Evolutionary conservation across 2,797 vertebrate genomes (phyloP).

Genomic region (Loriculus beryllinus): DNA sequence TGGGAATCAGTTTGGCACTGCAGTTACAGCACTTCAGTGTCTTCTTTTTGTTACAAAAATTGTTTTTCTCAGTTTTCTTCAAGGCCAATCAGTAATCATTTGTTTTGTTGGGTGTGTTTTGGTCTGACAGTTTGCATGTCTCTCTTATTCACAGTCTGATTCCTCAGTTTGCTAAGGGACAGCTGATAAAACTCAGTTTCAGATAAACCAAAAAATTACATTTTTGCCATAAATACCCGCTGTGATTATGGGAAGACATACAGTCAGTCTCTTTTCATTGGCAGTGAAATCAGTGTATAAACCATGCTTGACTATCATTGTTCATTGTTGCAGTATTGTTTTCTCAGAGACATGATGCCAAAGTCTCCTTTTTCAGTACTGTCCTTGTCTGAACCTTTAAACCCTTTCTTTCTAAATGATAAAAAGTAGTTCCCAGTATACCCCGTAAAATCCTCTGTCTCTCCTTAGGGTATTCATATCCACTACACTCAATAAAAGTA

Average conservation of each 20-base stretch:
- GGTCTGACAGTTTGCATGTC: background rate
- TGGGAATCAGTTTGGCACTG: constrained; percentile 20
- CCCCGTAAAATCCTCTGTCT: background rate
- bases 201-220: constrained; percentile 59
- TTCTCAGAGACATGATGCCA: constrained; percentile 43
- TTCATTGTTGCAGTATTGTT: constrained; percentile 51
- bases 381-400: constrained; percentile 66
- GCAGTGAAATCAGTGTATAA: constrained; percentile 58
- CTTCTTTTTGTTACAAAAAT: constrained; percentile 44
- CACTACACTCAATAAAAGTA: background rate
- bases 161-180: constrained; percentile 56
- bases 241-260: constrained; percentile 42
- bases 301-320: constrained; percentile 30
- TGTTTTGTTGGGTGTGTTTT: constrained; percentile 12
- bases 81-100: constrained; percentile 50
- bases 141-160: constrained; percentile 36
- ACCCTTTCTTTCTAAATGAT: constrained; percentile 18
- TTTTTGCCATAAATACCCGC: constrained; percentile 57
- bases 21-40: background rate
- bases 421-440: constrained; percentile 1
- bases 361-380: constrained; percentile 61
- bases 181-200: constrained; percentile 61
- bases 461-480: background rate
- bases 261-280: constrained; percentile 62
- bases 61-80: constrained; percentile 57